Base-by-base conservation (phyloP, 2,113 vertebrate genomes). In the Calidris pygmaea region DNA sequence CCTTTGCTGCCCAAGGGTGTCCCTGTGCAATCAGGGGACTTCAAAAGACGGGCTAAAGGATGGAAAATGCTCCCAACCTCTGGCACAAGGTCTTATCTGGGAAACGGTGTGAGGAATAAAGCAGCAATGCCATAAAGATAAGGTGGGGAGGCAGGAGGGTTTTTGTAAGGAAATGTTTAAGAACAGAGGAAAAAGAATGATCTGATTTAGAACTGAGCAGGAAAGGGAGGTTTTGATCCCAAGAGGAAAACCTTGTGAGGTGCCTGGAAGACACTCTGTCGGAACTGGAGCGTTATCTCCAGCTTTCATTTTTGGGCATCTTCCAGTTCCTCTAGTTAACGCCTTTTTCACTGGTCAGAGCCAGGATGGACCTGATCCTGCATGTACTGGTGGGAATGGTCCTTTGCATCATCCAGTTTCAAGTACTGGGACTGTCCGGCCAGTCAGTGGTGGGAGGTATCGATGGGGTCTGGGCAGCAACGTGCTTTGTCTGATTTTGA, bases 321-420 rank as follows among this genome's bases (percentile, higher is more conserved):
- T 91, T 93, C 72, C 92, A 87, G 76, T 22, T 95, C 95, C 79
- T 95, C 89, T 85, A 75, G 85, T 73, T 45, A 68, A 72, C 14
- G 63, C 82, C 91, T 92, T 62, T 93, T 59, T 80, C 87, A 91
- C 37, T 6, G 65, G 87, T 41, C 88, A 91, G 52, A 67, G 94
- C 62, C 72, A 63, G 82, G 93, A 91, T 4, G 56, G 81, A 55
- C 24, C 80, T 0, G 0, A 21, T 43, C 59, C 90, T 55, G 41
- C 32, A 6, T 9, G 4, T 29, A 10, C 79, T 50, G 34, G 15
- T n/a, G 48, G 47, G 73, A 84, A 79, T 3, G 34, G 78, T 41
- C 63, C 63, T 67, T 55, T 47, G 58, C 30, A 24, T 14, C 39
- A 21, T 3, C 39, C 73, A 16, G 30, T 41, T 48, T 26, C 9